Conservation (phyloP, 2,888 invertebrate genomes). For the Nycteola revayana region DNA sequence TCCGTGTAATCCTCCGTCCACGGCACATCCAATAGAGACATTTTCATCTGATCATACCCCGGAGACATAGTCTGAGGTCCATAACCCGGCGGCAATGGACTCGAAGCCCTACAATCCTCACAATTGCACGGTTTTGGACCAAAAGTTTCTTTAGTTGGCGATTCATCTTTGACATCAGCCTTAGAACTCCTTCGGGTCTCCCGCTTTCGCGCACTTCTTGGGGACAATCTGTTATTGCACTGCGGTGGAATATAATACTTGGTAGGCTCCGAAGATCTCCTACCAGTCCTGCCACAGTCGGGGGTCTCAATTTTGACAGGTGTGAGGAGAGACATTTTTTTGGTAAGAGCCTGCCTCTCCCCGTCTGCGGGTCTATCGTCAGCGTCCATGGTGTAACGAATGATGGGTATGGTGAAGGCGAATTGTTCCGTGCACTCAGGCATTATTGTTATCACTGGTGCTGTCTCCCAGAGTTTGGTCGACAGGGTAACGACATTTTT, state of each 20-base stretch:
- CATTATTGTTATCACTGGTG: constrained; percentile 61
- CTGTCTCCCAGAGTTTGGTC: constrained; percentile 21
- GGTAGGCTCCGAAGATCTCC: constrained; percentile 67
- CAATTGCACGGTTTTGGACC: constrained; percentile 73
- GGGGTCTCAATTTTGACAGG: constrained; percentile 75
- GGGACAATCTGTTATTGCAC: constrained; percentile 71
- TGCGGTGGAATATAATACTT: constrained; percentile 73
- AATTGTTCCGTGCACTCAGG: constrained; percentile 76
- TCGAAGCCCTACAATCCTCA: constrained; percentile 76
- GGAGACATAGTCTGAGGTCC: constrained; percentile 75
- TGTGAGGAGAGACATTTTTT: constrained; percentile 70
- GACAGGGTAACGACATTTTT: constrained; percentile 54
- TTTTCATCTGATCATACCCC: constrained; percentile 91
- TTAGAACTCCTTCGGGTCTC: constrained; percentile 63
- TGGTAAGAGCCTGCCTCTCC: constrained; percentile 58
- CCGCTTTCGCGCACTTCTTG: constrained; percentile 68
- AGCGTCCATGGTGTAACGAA: constrained; percentile 75
- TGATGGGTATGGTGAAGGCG: constrained; percentile 70
- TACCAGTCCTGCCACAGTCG: constrained; percentile 60
- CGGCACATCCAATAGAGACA: constrained; percentile 88
- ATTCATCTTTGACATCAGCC: constrained; percentile 50
- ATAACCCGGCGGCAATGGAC: constrained; percentile 74
- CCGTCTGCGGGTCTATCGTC: constrained; percentile 53
- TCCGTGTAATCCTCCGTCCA: constrained; percentile 91
- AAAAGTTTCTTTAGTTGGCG: constrained; percentile 50